Percentiles rank a stretch among this genome's conserved stretches.
Conservation (phyloP, 2,113 vertebrate species). For the Tragelaphus strepsiceros region DNA sequence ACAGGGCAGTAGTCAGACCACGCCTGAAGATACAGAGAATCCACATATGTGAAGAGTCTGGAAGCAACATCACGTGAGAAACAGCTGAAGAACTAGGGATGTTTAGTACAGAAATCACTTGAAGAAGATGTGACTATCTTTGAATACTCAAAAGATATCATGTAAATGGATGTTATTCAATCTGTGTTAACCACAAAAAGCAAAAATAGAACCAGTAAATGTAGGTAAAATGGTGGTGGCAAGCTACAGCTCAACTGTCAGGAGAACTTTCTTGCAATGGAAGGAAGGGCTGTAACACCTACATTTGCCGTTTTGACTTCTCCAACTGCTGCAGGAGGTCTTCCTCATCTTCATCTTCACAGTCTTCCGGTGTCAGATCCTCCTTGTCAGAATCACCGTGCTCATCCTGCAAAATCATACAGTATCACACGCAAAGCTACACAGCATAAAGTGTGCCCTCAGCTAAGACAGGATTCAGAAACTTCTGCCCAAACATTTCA, state of each 20-base stretch:
- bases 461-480: background rate
- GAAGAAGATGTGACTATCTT: background rate
- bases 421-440: background rate
- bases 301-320: slow-evolving; percentile 88
- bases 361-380: slow-evolving; percentile 61
- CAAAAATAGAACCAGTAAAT: background rate
- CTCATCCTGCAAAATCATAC: slow-evolving; percentile 68
- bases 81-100: background rate
- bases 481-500: slow-evolving; percentile 3
- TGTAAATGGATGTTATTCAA: background rate
- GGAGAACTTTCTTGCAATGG: background rate
- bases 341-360: slow-evolving; percentile 85
- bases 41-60: background rate
- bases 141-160: slow-evolving; percentile 15
- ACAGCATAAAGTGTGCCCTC: background rate
- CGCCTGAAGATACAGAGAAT: background rate
- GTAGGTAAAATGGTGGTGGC: background rate
- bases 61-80: background rate
- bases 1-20: background rate
- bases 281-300: slow-evolving; percentile 30
- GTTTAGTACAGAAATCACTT: background rate
- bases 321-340: slow-evolving; percentile 77
- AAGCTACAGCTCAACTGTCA: background rate
- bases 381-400: slow-evolving; percentile 58
- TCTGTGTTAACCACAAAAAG: slow-evolving; percentile 12